These are phyloP conservation scores for Chymomyza fuscimana DNA, from an alignment of 2,888 invertebrate genomes.

Conservation along the genomic window DNA sequence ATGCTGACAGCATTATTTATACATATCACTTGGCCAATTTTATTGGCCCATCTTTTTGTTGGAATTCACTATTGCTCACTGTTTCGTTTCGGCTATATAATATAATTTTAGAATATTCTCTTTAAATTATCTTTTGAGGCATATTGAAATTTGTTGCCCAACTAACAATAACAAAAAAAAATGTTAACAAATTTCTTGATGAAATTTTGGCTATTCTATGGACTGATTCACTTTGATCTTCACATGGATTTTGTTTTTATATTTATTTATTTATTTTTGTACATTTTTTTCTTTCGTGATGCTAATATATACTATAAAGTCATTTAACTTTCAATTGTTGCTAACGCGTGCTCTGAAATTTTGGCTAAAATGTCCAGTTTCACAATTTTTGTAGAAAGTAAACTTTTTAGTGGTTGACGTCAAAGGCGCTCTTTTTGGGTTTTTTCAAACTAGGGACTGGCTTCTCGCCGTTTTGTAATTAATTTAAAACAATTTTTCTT, in stretches of 20 bases:
- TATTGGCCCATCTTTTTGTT: not conserved
- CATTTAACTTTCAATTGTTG: not conserved
- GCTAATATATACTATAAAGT: not conserved
- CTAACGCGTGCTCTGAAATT: not conserved
- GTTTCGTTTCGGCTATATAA: not conserved
- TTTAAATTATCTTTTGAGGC: not conserved
- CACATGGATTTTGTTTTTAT: not conserved
- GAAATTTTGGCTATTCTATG: not conserved
- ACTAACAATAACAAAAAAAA: not conserved
- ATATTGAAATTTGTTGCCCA: not conserved
- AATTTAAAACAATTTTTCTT: no score
- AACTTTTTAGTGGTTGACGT: no score
- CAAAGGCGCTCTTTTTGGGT: no score
- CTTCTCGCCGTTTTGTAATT: no score
- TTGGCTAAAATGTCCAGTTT: no score
- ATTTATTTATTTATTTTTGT: not conserved
- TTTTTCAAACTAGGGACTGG: no score
- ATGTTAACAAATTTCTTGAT: not conserved
- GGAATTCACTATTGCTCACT: constrained; percentile 7
- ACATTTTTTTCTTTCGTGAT: not conserved
- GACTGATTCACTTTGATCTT: not conserved
- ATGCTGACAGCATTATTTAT: constrained; percentile 5
- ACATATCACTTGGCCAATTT: constrained; percentile 1
- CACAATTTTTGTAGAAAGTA: no score
- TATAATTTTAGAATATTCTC: not conserved